phyloP scores from a whole-genome alignment of 2,113 vertebrate species.

The Onychostruthus taczanowskii region DNA sequence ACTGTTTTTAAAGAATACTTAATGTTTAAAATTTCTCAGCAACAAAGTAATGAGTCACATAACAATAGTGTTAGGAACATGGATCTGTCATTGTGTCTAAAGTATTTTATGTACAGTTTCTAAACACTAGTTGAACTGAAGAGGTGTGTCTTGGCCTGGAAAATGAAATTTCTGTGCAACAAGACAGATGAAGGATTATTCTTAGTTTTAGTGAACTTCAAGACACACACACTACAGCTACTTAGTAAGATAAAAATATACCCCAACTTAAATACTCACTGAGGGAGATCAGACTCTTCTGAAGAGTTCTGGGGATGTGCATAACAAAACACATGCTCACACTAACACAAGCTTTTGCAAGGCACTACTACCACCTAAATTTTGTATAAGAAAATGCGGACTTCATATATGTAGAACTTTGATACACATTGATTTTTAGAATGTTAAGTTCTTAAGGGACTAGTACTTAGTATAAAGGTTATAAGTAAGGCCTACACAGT shows the following conservation, averaged over 20 bases:
- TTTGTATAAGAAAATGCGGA: not conserved
- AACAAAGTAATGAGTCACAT: not conserved
- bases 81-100: not conserved
- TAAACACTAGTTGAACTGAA: not conserved
- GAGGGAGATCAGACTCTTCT: no score
- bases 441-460: not conserved
- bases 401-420: not conserved
- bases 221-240: not conserved
- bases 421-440: not conserved
- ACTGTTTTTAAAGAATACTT: not conserved
- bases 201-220: not conserved
- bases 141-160: not conserved
- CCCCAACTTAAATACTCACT: not conserved
- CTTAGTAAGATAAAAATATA: not conserved
- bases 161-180: not conserved
- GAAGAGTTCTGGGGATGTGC: not conserved
- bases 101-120: not conserved
- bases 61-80: not conserved
- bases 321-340: not conserved
- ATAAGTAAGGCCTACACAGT: not conserved
- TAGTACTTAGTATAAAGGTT: not conserved
- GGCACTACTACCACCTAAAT: not conserved
- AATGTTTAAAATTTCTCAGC: not conserved
- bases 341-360: not conserved
- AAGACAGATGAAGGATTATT: not conserved